Base-by-base conservation (phyloP, 1,140 invertebrate species). In the Brachionus rubens region DNA sequence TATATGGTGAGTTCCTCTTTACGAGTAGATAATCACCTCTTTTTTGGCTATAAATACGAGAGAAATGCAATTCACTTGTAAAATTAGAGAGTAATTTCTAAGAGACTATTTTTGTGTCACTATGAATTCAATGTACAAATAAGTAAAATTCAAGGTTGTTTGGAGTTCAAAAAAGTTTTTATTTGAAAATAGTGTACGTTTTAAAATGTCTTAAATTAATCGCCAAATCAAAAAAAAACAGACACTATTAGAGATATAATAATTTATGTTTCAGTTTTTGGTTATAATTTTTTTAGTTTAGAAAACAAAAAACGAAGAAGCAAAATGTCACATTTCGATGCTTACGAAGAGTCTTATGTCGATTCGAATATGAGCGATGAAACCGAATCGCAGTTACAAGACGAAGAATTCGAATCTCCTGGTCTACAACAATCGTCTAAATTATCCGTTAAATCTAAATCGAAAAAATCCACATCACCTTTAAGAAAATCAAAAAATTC, bases 111-210 rank as follows among this genome's bases (percentile, higher is more conserved):
- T n/a, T n/a, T n/a, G n/a, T n/a, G n/a, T n/a, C n/a, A n/a, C n/a
- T n/a, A n/a, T n/a, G n/a, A n/a, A n/a, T n/a, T n/a, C n/a, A n/a
- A n/a, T n/a, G n/a, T n/a, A n/a, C n/a, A n/a, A n/a, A n/a, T n/a
- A n/a, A n/a, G n/a, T n/a, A 36, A 36, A 36, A 33, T 40, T 65
- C 9, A 65, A 65, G 59, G 40, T 46, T 12, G 26, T 43, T 43
- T 65, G 19, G 40, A 65, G 59, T 65, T 65, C 59, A 65, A 62
- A 40, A 16, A 36, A 62, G 21, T 30, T 40, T 33, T 36, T 30
- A 43, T 65, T 65, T 41, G 30, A 65, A 46, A 62, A 26, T n/a
- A n/a, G n/a, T n/a, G 33, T 19, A 24, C 28, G 40, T 65, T 65
- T 43, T 14, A 46, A 10, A 10, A 46, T 46, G n/a, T n/a, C n/a